phyloP scores from a whole-genome alignment of 2,797 vertebrate species.

The Smutsia gigantea region DNA sequence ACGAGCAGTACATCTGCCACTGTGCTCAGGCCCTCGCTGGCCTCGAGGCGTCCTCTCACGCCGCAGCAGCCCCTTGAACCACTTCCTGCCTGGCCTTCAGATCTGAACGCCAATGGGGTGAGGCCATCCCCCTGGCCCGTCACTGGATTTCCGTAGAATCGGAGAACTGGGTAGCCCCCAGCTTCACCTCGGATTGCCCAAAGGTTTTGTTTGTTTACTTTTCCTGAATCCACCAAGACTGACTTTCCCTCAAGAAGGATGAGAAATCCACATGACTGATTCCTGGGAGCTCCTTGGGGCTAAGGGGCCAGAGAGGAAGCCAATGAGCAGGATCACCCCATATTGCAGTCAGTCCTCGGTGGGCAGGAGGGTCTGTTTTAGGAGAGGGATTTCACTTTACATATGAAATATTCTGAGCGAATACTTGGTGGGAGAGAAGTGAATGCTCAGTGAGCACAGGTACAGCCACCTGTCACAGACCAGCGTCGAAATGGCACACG shows the following conservation, averaged over 20 bases:
- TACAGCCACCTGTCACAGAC: fast-evolving
- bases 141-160: too few species aligned
- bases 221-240: neutral
- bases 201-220: neutral
- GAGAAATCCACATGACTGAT: too few species aligned
- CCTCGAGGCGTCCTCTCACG: too few species aligned
- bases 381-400: neutral
- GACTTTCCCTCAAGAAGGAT: neutral
- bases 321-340: fast-evolving
- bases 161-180: neutral
- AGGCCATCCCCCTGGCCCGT: too few species aligned
- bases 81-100: neutral
- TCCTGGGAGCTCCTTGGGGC: fast-evolving
- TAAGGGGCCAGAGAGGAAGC: fast-evolving
- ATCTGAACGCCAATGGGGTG: neutral
- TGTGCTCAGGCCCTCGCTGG: too few species aligned
- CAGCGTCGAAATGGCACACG: fast-evolving
- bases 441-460: fast-evolving
- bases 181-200: neutral
- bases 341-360: fast-evolving
- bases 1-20: fast-evolving
- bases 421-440: neutral
- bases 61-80: too few species aligned
- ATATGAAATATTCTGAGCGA: neutral
- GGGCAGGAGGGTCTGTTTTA: fast-evolving